Conservation (phyloP, 2,797 vertebrate species). For the Diplodus sargus region DNA sequence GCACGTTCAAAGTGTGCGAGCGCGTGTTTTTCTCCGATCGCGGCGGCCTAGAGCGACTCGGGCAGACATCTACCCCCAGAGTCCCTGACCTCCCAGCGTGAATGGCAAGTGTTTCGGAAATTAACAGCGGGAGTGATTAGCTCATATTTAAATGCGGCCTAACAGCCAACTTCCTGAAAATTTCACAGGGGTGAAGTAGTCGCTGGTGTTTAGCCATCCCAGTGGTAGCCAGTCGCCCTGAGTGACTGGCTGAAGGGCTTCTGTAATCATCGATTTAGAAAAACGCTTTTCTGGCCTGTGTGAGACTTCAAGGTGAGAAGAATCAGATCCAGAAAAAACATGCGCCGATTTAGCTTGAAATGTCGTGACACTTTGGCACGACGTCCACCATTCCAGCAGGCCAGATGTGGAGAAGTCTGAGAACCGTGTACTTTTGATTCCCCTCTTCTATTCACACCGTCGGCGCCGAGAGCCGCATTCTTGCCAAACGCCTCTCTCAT, state of each 20-base stretch:
- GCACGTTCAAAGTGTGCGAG: slow-evolving; percentile 62
- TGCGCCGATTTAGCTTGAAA: slow-evolving; percentile 10
- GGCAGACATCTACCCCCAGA: slow-evolving; percentile 63
- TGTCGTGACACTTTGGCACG: slow-evolving; percentile 6
- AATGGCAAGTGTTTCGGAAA: slow-evolving; percentile 73
- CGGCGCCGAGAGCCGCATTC: slow-evolving; percentile 13
- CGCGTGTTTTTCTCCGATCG: slow-evolving; percentile 45
- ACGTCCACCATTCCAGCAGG: slow-evolving; percentile 11
- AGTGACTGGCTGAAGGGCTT: slow-evolving; percentile 41
- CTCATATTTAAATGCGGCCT: slow-evolving; percentile 82
- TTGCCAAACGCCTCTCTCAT: slow-evolving; percentile 18
- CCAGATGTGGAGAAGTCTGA: slow-evolving; percentile 5
- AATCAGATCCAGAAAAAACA: slow-evolving; percentile 21
- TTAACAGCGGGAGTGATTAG: slow-evolving; percentile 77
- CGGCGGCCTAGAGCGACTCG: slow-evolving; percentile 55
- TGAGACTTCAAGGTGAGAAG: slow-evolving; percentile 32
- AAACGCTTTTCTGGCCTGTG: slow-evolving; percentile 45
- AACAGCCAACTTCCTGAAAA: slow-evolving; percentile 75
- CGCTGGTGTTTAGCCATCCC: slow-evolving; percentile 64
- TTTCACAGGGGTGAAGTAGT: slow-evolving; percentile 65
- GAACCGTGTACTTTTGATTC: slow-evolving; percentile 21
- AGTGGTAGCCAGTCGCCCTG: slow-evolving; percentile 60
- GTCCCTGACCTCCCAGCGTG: slow-evolving; percentile 77
- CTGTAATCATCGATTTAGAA: slow-evolving; percentile 62
- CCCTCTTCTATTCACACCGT: slow-evolving; percentile 16